Percentiles rank a stretch among this genome's conserved stretches.
phyloP scores from a whole-genome alignment of 1,140 invertebrate genomes.

The Euura saliciscinereae region DNA sequence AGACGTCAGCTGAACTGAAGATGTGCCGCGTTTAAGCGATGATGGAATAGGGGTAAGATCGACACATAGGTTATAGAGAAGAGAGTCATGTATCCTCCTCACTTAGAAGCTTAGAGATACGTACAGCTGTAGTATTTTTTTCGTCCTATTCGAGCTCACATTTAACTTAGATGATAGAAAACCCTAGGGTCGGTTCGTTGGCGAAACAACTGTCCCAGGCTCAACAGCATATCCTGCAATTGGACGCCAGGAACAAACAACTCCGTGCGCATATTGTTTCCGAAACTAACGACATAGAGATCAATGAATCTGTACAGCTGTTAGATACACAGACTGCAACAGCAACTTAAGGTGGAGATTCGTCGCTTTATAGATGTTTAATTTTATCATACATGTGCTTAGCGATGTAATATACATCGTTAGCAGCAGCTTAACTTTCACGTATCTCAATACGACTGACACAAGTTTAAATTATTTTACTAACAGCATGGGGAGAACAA shows the following conservation, averaged over 20 bases:
- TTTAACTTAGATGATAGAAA: too few species aligned
- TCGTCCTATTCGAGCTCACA: too few species aligned
- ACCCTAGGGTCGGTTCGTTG: conserved; percentile 75
- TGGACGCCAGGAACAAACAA: conserved; percentile 80
- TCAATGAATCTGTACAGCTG: conserved; percentile 50
- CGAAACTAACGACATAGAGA: conserved; percentile 57
- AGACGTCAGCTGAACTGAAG: too few species aligned
- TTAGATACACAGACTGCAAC: conserved; percentile 54
- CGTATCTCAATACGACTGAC: conserved; percentile 30
- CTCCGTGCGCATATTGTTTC: conserved; percentile 74
- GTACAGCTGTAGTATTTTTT: too few species aligned
- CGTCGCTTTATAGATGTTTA: background rate
- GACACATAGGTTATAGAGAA: too few species aligned
- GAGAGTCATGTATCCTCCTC: too few species aligned
- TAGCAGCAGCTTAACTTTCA: background rate
- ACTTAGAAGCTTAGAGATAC: too few species aligned
- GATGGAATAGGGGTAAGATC: too few species aligned
- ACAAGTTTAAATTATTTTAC: conserved; percentile 47
- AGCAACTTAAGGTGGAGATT: conserved; percentile 52
- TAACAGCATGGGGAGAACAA: conserved; percentile 50
- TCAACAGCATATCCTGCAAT: conserved; percentile 78
- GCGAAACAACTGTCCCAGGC: conserved; percentile 80
- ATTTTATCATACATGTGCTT: background rate
- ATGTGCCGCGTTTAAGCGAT: too few species aligned
- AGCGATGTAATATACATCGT: too few species aligned